Base-by-base conservation (phyloP, 2,888 invertebrate genomes). In the Cyclophora punctaria region DNA sequence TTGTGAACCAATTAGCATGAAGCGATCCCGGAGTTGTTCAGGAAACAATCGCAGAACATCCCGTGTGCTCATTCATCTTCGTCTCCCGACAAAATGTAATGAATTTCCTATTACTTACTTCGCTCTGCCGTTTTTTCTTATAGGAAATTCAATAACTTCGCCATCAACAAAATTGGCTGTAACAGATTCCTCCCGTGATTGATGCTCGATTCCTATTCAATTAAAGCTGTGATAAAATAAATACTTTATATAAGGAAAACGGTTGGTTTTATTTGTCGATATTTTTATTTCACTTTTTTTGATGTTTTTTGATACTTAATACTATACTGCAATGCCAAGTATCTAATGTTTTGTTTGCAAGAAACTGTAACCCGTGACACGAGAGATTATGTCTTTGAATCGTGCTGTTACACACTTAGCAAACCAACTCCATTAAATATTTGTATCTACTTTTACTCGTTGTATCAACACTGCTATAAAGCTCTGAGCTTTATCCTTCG, bases 11-110 rank as follows among this genome's bases (percentile, higher is more conserved):
- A 59, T 57, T 55, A 57, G 44, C 43, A 50, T 20, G 41, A n/a
- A 45, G 20, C 45, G 45, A 47, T 42, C n/a, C 45, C 48, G 49
- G 50, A 47, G 47, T 49, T 57, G 53, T 57, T 40, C 20, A n/a
- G 46, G 44, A 49, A 48, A 48, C 50, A 49, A 55, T 59, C 55
- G 34, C 37, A 49, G 48, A 54, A 48, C 53, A 57, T 58, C 56
- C 56, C 58, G 54, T 46, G 49, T 44, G 46, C 48, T 51, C 59
- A 63, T 63, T 59, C 59, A 61, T 63, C 63, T 61, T 58, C 53
- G 55, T 59, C 50, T 44, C n/a, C 56, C 49, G 53, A 56, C 53
- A 56, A 56, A 50, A 48, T 53, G 52, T 55, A 58, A 58, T 58
- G 57, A 54, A 54, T 57, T 58, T 53, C 56, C 57, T 49, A 57